phyloP scores from a whole-genome alignment of 2,113 vertebrate genomes.

The Neomonachus schauinslandi region DNA sequence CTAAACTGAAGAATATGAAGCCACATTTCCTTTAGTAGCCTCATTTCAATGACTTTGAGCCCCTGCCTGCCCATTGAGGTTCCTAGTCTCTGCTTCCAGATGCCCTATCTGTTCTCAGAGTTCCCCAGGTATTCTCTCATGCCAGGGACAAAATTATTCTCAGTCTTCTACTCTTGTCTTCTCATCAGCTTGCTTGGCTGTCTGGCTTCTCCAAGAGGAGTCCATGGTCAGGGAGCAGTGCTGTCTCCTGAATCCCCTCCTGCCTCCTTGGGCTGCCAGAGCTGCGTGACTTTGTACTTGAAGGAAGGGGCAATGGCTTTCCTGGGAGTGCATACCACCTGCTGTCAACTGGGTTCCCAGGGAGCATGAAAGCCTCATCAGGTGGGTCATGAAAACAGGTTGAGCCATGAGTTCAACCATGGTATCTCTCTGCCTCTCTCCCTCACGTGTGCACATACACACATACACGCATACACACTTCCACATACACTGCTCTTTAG shows the following conservation, averaged over 20 bases:
- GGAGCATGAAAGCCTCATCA: background rate
- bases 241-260: background rate
- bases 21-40: background rate
- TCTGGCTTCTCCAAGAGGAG: background rate
- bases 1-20: background rate
- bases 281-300: background rate
- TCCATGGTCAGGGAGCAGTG: background rate
- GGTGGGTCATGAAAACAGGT: background rate
- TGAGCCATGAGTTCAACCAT: background rate
- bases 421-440: background rate
- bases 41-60: background rate
- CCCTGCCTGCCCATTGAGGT: background rate
- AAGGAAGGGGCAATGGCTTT: background rate
- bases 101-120: background rate
- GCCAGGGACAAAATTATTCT: background rate
- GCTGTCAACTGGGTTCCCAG: background rate
- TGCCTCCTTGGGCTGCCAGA: background rate
- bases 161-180: background rate
- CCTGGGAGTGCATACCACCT: background rate
- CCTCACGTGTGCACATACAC: background rate
- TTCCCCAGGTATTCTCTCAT: background rate
- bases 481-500: background rate
- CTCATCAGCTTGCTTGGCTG: background rate
- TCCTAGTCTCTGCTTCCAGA: background rate
- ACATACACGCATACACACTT: no score